Evolutionary conservation across 2,797 vertebrate species (phyloP), one percentile per base, ranked within the genome.

Genomic region (Hylomyscus alleni): DNA sequence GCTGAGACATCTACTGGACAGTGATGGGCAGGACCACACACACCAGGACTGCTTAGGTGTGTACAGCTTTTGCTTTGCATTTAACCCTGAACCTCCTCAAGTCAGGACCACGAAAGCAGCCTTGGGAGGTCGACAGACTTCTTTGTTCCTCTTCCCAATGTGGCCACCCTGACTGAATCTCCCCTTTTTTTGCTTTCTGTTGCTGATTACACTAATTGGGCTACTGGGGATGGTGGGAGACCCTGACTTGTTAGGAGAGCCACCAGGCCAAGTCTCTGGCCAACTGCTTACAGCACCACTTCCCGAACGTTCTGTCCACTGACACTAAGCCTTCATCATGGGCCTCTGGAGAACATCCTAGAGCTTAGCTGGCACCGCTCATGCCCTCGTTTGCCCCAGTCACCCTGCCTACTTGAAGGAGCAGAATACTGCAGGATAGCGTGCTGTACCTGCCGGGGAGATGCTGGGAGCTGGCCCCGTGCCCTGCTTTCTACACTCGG

Each of bases 381-480:
- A 12, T 19, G 7, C 17, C 34, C 50, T 7, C 22, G 0, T 40
- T 72, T 29, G 50, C 24, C 47, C 3, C 2, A 2, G 4, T 47
- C 24, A 4, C 44, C 69, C 12, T 0, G 2, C 40, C 65, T 54
- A 26, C 14, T 13, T 56, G 24, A 67, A 24, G 60, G 76, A 50
- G 0, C 0, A 5, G 37, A 34, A 22, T 4, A 3, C 31, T 47
- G n/a, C 40, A 24, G 60, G 50, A 8, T 72, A 31, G n/a, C 11
- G 47, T 1, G 78, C 26, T n/a, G n/a, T 34, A 26, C 8, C 15
- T 62, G 54, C 15, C 2, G 54, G 56, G 56, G 31, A 24, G 22
- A 52, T n/a, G 13, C 40, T 26, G 44, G 40, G 34, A 75, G 22
- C 44, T 6, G 19, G 75, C 29, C 24, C 8, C 0, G 0, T 31